Evolutionary conservation across 2,113 vertebrate species (phyloP).

Genomic region (Geothlypis trichas): DNA sequence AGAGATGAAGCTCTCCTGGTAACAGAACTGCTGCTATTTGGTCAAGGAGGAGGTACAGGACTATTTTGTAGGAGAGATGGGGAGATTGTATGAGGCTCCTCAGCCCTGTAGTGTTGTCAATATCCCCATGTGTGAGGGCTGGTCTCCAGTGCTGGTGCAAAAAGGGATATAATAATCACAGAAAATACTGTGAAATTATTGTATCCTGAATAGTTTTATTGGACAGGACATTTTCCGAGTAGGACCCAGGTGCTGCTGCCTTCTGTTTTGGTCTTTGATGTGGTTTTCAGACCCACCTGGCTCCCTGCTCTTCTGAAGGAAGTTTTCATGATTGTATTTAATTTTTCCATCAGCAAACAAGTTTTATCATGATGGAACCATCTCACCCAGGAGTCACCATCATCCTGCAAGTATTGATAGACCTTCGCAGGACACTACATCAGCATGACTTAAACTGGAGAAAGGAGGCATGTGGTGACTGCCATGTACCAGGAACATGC

Average conservation of each 20-base stretch:
- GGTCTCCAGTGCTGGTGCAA: background rate
- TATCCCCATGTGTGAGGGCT: background rate
- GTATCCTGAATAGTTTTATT: background rate
- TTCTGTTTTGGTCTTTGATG: background rate
- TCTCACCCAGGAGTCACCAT: background rate
- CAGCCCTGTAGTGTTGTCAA: background rate
- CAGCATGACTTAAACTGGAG: background rate
- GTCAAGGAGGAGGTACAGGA: background rate
- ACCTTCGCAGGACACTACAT: rapidly evolving
- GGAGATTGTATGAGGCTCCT: background rate
- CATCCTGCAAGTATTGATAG: rapidly evolving
- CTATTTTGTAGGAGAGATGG: background rate
- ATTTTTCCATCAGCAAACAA: background rate
- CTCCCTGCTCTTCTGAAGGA: background rate
- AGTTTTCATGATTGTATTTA: background rate
- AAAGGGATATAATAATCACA: background rate
- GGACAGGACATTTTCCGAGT: background rate
- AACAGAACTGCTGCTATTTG: background rate
- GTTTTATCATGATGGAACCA: background rate
- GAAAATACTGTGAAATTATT: background rate
- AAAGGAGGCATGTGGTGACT: rapidly evolving
- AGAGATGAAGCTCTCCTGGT: background rate
- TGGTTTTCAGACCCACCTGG: background rate
- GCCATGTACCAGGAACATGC: rapidly evolving
- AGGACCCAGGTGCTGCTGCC: background rate